Evolutionary conservation across 2,113 vertebrate species (phyloP).

Genomic region (Natator depressus): DNA sequence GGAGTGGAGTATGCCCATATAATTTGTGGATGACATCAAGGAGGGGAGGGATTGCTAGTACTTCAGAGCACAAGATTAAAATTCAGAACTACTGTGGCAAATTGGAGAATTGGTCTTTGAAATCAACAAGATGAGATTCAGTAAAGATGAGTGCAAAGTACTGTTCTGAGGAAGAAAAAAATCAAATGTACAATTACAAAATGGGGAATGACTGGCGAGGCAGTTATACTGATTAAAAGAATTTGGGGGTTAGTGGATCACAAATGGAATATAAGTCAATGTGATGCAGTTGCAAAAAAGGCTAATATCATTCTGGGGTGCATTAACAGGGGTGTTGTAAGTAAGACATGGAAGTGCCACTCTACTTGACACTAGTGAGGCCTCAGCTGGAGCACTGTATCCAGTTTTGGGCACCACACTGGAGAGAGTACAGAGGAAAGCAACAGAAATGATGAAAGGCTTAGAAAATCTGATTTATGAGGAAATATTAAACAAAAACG

Average conservation of each 20-base stretch:
- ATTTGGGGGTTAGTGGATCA: not conserved
- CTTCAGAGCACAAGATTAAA: too few relatives aligned
- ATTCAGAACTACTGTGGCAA: not conserved
- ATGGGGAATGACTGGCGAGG: not conserved
- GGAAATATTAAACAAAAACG: not conserved
- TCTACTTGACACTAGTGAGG: too few relatives aligned
- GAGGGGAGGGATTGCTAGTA: not conserved
- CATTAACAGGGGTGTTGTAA: too few relatives aligned
- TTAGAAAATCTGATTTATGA: not conserved
- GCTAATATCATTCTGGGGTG: too few relatives aligned
- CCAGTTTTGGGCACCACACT: not conserved
- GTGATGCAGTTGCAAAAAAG: not conserved
- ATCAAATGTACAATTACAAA: not conserved
- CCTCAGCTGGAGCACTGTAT: not conserved
- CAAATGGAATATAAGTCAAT: not conserved
- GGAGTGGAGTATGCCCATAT: not conserved
- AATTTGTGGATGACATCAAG: not conserved
- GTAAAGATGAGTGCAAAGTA: not conserved
- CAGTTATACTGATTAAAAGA: not conserved
- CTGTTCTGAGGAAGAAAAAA: not conserved
- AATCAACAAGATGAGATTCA: not conserved
- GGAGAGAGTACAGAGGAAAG: not conserved
- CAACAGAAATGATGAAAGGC: not conserved
- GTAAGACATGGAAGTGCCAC: too few relatives aligned
- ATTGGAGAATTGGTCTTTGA: not conserved